These are phyloP conservation scores for Ametastegia equiseti DNA, from an alignment of 2,888 invertebrate genomes.

Conservation along the genomic window DNA sequence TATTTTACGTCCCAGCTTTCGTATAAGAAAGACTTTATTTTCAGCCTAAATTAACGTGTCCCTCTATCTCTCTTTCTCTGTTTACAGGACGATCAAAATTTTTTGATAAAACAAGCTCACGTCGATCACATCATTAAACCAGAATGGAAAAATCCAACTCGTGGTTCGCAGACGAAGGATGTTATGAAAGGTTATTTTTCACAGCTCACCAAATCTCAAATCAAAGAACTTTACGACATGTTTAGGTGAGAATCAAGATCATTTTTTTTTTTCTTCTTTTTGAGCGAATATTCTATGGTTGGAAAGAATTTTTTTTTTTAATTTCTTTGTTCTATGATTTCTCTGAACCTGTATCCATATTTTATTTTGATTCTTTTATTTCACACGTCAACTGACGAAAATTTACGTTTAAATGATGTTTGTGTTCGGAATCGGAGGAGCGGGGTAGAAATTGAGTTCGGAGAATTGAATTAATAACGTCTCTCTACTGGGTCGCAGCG, in stretches of 20 bases:
- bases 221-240: conserved; percentile 87
- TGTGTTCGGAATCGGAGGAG: background rate
- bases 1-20: too few relatives aligned
- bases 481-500: background rate
- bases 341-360: background rate
- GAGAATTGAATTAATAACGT: conserved; percentile 20
- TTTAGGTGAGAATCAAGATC: conserved; percentile 80
- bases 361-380: background rate
- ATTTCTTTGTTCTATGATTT: background rate
- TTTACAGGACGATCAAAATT: conserved; percentile 87
- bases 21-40: too few relatives aligned
- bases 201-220: conserved; percentile 85
- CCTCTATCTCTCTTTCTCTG: background rate
- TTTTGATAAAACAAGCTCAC: conserved; percentile 86
- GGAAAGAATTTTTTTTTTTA: background rate
- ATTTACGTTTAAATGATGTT: background rate
- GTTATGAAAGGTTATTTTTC: conserved; percentile 87
- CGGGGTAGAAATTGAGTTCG: background rate
- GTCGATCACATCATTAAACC: conserved; percentile 87
- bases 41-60: too few relatives aligned
- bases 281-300: too few relatives aligned
- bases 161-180: conserved; percentile 85
- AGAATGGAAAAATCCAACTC: conserved; percentile 90
- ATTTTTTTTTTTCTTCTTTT: background rate
- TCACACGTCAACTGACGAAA: background rate